These are phyloP conservation scores for Lumbricus terrestris DNA, from an alignment of 2,888 invertebrate species.

Conservation along the genomic window DNA sequence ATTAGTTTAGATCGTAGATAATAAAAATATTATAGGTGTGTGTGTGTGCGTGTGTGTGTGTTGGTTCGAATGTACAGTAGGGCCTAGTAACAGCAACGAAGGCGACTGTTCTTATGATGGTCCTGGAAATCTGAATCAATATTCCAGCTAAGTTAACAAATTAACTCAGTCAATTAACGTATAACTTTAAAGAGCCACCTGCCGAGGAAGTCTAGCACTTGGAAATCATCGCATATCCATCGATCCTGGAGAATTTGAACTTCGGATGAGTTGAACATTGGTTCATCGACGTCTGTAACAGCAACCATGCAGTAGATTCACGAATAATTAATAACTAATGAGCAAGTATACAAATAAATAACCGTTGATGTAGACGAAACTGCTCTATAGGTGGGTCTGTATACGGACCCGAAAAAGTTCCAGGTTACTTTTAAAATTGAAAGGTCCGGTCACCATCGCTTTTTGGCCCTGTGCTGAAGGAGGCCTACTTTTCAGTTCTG, in stretches of 20 bases:
- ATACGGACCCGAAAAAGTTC: no score
- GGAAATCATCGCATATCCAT: slow-evolving; percentile 83
- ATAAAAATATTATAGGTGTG: no score
- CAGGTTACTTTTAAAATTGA: no score
- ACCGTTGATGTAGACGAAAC: background rate
- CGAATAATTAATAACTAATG: background rate
- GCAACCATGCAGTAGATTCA: no score
- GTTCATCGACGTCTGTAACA: slow-evolving; percentile 41
- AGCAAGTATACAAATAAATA: background rate
- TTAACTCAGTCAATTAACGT: background rate
- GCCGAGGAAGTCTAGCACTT: slow-evolving; percentile 85
- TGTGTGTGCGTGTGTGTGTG: background rate
- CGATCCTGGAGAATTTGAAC: slow-evolving; percentile 79
- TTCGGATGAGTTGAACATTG: slow-evolving; percentile 77
- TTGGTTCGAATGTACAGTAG: background rate
- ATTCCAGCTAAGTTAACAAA: no score
- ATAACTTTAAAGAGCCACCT: slow-evolving; percentile 66
- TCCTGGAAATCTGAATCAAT: background rate
- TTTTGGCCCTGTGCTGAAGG: no score
- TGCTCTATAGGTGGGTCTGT: no score
- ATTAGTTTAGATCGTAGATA: no score
- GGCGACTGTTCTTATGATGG: background rate
- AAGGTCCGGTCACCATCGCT: no score
- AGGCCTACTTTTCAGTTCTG: no score
- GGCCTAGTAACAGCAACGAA: background rate